Evolutionary conservation across 2,888 invertebrate genomes (phyloP).

Genomic region (Perizoma flavofasciatum): DNA sequence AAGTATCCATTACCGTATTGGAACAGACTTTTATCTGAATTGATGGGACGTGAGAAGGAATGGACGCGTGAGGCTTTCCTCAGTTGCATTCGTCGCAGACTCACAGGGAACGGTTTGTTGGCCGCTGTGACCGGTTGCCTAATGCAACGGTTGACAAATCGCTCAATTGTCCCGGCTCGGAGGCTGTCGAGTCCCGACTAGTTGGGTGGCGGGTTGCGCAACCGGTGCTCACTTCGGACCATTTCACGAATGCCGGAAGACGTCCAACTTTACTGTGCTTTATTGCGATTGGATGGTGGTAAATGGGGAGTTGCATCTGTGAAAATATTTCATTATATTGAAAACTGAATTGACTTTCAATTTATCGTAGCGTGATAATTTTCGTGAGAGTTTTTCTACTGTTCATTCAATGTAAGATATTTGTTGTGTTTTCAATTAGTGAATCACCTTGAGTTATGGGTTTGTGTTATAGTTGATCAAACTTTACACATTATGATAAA

Average conservation of each 20-base stretch:
- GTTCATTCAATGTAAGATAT: slow-evolving; percentile 8
- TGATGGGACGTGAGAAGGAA: slow-evolving; percentile 59
- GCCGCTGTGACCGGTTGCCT: slow-evolving; percentile 68
- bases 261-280: slow-evolving; percentile 71
- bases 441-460: not conserved
- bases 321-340: slow-evolving; percentile 53
- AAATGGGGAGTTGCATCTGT: slow-evolving; percentile 57
- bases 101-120: slow-evolving; percentile 56
- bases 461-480: not conserved
- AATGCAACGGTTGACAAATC: slow-evolving; percentile 80
- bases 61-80: slow-evolving; percentile 47
- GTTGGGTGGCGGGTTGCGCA: slow-evolving; percentile 73
- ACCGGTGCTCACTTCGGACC: slow-evolving; percentile 60
- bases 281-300: slow-evolving; percentile 70
- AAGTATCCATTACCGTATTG: slow-evolving; percentile 69
- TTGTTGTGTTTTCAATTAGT: slow-evolving; percentile 12
- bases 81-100: slow-evolving; percentile 38
- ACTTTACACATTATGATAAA: not conserved
- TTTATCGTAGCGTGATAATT: slow-evolving; percentile 41
- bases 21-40: slow-evolving; percentile 57
- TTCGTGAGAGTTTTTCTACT: slow-evolving; percentile 29
- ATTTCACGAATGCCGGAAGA: slow-evolving; percentile 77
- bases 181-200: slow-evolving; percentile 60
- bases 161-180: slow-evolving; percentile 77
- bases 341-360: slow-evolving; percentile 47